These are phyloP conservation scores for Drosophila lacicola DNA, from an alignment of 2,888 invertebrate genomes.

Conservation along the genomic window DNA sequence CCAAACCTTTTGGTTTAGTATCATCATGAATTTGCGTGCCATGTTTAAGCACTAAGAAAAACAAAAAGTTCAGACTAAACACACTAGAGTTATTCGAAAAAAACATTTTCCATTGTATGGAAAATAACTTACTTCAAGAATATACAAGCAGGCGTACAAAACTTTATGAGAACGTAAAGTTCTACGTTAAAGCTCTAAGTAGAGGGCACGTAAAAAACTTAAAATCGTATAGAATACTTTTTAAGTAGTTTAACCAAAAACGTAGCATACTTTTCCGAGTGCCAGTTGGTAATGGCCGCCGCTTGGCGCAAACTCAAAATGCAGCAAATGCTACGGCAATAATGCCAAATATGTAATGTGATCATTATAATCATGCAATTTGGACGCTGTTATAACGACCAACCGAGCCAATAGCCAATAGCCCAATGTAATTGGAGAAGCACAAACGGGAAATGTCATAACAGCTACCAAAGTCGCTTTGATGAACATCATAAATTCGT, in stretches of 20 bases:
- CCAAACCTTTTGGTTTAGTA: no score
- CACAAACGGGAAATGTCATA: slow-evolving; percentile 36
- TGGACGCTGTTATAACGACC: slow-evolving; percentile 32
- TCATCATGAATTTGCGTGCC: no score
- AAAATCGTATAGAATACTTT: neutral
- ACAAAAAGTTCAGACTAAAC: no score
- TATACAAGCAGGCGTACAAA: neutral
- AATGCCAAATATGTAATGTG: slow-evolving; percentile 35
- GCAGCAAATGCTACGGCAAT: slow-evolving; percentile 42
- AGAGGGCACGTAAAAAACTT: neutral
- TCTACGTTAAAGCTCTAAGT: slow-evolving; percentile 8
- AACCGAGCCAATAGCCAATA: slow-evolving; percentile 24
- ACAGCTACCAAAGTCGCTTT: slow-evolving; percentile 50
- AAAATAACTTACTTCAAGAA: no score
- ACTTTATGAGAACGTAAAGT: neutral
- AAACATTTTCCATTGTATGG: no score
- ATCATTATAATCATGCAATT: slow-evolving; percentile 69
- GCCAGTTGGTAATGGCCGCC: slow-evolving; percentile 13
- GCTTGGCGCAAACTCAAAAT: slow-evolving; percentile 41
- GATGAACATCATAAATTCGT: slow-evolving; percentile 54
- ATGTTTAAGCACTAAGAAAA: no score
- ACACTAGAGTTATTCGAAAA: no score
- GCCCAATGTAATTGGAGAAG: slow-evolving; percentile 19
- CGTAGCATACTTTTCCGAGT: slow-evolving; percentile 20
- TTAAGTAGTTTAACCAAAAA: slow-evolving; percentile 3